Evolutionary conservation across 1,140 invertebrate species (phyloP), one percentile per base, ranked within the genome.

Genomic region (Fopius arisanus): DNA sequence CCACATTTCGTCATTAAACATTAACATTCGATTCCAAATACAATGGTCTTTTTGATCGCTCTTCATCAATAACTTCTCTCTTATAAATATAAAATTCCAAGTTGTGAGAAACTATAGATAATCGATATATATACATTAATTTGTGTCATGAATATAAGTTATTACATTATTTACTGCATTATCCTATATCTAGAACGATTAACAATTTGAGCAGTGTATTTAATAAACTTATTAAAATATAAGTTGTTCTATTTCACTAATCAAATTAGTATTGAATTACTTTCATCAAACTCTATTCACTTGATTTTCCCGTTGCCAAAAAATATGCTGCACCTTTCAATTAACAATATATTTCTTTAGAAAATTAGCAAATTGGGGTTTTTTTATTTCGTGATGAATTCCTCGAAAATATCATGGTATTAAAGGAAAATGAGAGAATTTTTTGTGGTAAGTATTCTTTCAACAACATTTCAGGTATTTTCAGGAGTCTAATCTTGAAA

Each of bases 71-170:
- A 67, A 31, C 16, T 67, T 67, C 28, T n/a, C 19, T 67, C 28
- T 40, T 37, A 37, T 28, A 37, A 68, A 37, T 37, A 41, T 28
- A 68, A 41, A 48, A 37, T 16, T 23, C 33, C 28, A 43, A 3
- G 2, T 41, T 23, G 40, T 37, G 33, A 68, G 29, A 43, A 19
- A 31, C 14, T 59, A 68, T 31, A 74, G 78, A 78, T 71, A 72
- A 37, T 63, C 16, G 21, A 29, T 73, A 54, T 73, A 72, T 72
- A 73, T 73, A 73, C 72, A 73, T 73, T 73, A 73, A 81, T 78
- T 72, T 72, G 70, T 79, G 72, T 82, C 78, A 85, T 84, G 83
- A 84, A 85, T 85, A 84, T 80, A 85, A 84, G 80, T 83, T 84
- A 84, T 84, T 81, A 78, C 78, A 84, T 78, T 79, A 78, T 62